A percentile compares a stretch with the other conserved stretches of the same genome.
These are phyloP conservation scores for Phymanthus crucifer DNA, from an alignment of 92 coral and sea anemone genomes.

Conservation along the genomic window DNA sequence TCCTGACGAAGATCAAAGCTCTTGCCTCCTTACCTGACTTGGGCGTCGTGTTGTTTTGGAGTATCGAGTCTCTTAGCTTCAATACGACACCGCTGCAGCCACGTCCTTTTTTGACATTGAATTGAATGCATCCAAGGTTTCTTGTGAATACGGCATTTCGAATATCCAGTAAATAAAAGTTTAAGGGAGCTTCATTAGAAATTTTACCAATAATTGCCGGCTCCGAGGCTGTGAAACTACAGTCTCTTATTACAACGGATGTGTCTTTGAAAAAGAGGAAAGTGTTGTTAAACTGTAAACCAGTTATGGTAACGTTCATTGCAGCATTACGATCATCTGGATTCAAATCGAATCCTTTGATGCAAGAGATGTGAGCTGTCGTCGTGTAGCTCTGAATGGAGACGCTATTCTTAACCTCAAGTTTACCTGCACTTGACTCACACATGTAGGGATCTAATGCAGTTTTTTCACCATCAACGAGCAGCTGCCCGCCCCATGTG, in stretches of 20 bases:
- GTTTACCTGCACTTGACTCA: not conserved
- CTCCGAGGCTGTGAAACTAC: not conserved
- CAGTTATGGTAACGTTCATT: not conserved
- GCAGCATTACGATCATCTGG: not conserved
- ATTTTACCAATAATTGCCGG: not conserved
- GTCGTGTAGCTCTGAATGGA: not conserved
- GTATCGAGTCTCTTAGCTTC: not conserved
- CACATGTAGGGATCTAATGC: not conserved
- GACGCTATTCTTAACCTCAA: not conserved
- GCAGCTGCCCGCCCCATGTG: conserved; percentile 7
- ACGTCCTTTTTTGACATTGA: not conserved
- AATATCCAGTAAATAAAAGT: not conserved
- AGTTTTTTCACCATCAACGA: conserved; percentile 4
- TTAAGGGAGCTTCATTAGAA: not conserved
- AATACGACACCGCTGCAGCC: not conserved
- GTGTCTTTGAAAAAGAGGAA: not conserved
- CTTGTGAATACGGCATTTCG: not conserved
- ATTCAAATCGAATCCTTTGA: not conserved
- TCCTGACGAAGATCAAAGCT: not conserved
- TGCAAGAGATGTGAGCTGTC: conserved; percentile 2
- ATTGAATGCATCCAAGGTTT: not conserved
- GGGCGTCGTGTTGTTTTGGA: not conserved
- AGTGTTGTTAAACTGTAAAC: not conserved
- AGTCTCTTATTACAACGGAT: not conserved
- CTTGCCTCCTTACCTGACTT: not conserved